Conservation (phyloP, 2,888 invertebrate species). For the Campoplex capitator region DNA sequence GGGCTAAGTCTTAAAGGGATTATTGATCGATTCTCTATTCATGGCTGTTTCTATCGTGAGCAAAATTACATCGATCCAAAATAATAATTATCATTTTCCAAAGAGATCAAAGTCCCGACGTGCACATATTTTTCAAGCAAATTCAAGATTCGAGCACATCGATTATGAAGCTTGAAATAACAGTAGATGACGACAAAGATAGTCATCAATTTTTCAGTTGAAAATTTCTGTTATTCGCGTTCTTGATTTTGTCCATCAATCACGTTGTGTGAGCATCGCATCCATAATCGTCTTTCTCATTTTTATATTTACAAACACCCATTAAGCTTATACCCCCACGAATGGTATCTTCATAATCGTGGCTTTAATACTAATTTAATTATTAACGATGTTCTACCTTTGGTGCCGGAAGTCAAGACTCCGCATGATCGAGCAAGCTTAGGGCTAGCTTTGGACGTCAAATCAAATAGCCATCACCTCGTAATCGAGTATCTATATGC, state of each 20-base stretch:
- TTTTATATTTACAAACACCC: neutral
- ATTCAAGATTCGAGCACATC: too few relatives aligned
- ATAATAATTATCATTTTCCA: neutral
- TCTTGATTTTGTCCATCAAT: conserved; percentile 9
- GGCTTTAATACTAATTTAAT: conserved; percentile 52
- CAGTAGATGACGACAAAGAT: too few relatives aligned
- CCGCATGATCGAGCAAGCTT: conserved; percentile 44
- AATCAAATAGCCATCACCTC: conserved; percentile 17
- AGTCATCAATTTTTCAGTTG: neutral
- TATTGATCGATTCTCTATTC: neutral
- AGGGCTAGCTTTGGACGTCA: neutral
- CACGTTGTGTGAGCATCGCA: neutral
- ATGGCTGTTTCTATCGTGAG: neutral
- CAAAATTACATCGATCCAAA: neutral
- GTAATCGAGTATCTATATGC: neutral
- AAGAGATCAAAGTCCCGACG: too few relatives aligned
- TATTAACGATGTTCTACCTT: conserved; percentile 6
- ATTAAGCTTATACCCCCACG: neutral
- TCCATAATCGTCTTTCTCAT: neutral
- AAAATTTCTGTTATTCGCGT: neutral
- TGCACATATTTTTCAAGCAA: too few relatives aligned
- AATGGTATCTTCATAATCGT: conserved; percentile 24
- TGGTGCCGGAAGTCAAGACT: conserved; percentile 39
- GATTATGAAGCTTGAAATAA: too few relatives aligned
- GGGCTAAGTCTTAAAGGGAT: neutral